Conservation (phyloP, 1,140 invertebrate genomes). For the Proctacanthus coquilletti region DNA sequence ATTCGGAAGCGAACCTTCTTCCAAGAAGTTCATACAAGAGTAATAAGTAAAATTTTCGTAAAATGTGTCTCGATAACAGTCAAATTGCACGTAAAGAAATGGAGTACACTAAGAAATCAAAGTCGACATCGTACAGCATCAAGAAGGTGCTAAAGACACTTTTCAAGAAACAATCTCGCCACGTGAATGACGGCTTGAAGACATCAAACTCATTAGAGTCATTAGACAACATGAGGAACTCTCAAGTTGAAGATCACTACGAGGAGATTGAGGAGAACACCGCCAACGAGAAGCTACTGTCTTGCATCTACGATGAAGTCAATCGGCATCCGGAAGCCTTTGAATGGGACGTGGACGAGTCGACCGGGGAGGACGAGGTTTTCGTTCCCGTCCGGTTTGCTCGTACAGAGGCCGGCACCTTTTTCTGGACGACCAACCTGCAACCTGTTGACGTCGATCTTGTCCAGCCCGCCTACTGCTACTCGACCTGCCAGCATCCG, state of each 20-base stretch:
- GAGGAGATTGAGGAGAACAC: constrained; percentile 43
- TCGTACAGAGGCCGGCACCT: constrained; percentile 37
- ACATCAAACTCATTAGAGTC: constrained; percentile 20
- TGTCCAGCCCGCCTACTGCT: constrained; percentile 25
- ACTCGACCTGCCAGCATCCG: constrained; percentile 29
- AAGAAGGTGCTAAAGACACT: constrained; percentile 35
- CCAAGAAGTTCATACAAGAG: not conserved
- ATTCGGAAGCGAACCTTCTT: not conserved
- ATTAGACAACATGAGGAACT: constrained; percentile 23
- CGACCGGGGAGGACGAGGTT: constrained; percentile 24
- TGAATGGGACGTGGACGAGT: constrained; percentile 14
- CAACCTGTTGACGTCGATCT: constrained; percentile 24
- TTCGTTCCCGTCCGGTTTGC: constrained; percentile 36
- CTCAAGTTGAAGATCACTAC: constrained; percentile 24
- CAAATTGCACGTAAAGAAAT: not conserved
- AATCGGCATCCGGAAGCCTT: constrained; percentile 34
- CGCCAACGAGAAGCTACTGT: constrained; percentile 44
- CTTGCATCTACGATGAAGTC: constrained; percentile 39
- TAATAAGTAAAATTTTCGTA: not conserved
- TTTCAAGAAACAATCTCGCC: constrained; percentile 27
- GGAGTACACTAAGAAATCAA: not conserved
- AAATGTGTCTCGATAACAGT: not conserved
- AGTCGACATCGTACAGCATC: constrained; percentile 34
- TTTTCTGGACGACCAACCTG: constrained; percentile 37
- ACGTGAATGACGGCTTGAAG: constrained; percentile 10